Evolutionary conservation across 1,140 invertebrate species (phyloP).

Genomic region (Macrotrachela quadricornifera): DNA sequence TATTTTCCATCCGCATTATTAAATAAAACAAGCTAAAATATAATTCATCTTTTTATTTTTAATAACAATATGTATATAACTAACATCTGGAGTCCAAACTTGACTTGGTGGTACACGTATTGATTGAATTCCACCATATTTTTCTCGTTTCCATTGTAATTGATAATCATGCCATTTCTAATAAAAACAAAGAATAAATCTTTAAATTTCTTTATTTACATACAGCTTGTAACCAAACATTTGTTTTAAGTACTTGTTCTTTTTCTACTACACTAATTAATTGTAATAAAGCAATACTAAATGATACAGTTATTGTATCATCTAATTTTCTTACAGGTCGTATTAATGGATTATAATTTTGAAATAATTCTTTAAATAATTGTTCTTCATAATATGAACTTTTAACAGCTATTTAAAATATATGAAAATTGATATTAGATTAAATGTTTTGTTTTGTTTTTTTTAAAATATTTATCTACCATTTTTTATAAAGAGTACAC

Average conservation of each 20-base stretch:
- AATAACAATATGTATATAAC: neutral
- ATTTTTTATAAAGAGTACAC: no score
- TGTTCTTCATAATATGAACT: slow-evolving; percentile 45
- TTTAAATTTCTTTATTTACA: slow-evolving; percentile 15
- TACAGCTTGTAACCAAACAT: slow-evolving; percentile 82
- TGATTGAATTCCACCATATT: slow-evolving; percentile 86
- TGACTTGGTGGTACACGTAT: slow-evolving; percentile 85
- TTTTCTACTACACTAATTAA: slow-evolving; percentile 98
- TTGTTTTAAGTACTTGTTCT: slow-evolving; percentile 97
- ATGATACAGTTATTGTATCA: slow-evolving; percentile 79
- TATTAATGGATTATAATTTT: slow-evolving; percentile 95
- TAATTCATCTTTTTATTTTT: neutral
- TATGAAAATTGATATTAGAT: no score
- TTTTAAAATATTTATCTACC: no score
- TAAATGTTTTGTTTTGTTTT: no score
- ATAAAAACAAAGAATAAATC: neutral
- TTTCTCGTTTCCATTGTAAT: slow-evolving; percentile 83
- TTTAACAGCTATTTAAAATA: neutral
- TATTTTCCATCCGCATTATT: slow-evolving; percentile 46
- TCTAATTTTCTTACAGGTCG: slow-evolving; percentile 91
- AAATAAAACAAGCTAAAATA: slow-evolving; percentile 90
- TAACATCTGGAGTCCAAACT: slow-evolving; percentile 57
- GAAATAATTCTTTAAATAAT: slow-evolving; percentile 78
- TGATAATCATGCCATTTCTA: slow-evolving; percentile 91
- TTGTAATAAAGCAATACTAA: slow-evolving; percentile 89